Conservation (phyloP, 2,113 vertebrate genomes). For the Rhabdomys dilectus region DNA sequence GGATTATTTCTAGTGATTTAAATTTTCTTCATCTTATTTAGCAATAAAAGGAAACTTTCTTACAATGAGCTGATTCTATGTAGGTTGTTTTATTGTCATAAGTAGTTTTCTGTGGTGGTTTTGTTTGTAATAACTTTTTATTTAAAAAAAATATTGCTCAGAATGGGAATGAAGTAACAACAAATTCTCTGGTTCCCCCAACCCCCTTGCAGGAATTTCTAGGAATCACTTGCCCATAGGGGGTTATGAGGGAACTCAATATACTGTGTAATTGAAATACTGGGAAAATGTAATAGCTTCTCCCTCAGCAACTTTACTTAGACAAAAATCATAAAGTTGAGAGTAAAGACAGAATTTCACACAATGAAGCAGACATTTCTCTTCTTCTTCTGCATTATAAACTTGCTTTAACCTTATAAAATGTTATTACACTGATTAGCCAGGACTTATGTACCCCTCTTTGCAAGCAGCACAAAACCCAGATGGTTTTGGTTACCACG, state of each 20-base stretch:
- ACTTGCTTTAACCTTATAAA: not conserved
- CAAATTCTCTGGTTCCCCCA: not conserved
- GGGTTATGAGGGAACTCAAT: not conserved
- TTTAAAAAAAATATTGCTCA: not conserved
- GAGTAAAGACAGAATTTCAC: not conserved
- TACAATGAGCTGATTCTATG: not conserved
- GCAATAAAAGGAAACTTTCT: slow-evolving; percentile 4
- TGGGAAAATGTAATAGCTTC: not conserved
- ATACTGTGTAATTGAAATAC: slow-evolving; percentile 2
- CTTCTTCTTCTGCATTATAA: not conserved
- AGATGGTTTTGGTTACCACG: not conserved
- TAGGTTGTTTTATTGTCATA: not conserved
- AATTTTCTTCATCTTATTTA: not conserved
- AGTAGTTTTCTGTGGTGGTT: slow-evolving; percentile 46
- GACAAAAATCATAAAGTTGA: not conserved
- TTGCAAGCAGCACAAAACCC: not conserved
- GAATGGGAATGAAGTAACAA: not conserved
- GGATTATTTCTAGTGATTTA: not conserved
- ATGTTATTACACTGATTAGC: not conserved
- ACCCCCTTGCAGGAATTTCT: not conserved
- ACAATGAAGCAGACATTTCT: not conserved
- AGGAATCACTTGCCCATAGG: not conserved
- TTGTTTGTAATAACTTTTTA: not conserved
- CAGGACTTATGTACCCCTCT: not conserved
- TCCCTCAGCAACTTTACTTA: not conserved